Conservation (phyloP, 2,797 vertebrate species). For the Synaphobranchus kaupii region DNA sequence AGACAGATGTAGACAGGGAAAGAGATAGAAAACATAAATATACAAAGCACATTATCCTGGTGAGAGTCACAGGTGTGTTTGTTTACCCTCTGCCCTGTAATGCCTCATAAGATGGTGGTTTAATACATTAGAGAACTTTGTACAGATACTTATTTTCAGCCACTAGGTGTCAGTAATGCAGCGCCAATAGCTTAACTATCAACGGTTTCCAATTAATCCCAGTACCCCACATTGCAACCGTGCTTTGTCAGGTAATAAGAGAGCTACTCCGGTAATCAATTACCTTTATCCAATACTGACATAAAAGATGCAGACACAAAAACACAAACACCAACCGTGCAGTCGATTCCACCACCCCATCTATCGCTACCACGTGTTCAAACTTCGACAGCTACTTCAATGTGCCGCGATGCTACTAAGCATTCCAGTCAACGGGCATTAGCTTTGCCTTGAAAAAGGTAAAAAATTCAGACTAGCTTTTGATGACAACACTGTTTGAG, state of each 20-base stretch:
- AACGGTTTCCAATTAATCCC: not conserved
- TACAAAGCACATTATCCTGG: not conserved
- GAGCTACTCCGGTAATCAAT: not conserved
- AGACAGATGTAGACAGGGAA: not conserved
- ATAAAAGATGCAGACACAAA: not conserved
- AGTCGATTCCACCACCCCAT: not conserved
- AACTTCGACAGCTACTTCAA: not conserved
- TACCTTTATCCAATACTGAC: not conserved
- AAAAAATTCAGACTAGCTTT: not conserved
- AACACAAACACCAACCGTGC: not conserved
- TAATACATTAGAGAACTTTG: not conserved
- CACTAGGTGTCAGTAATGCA: slow-evolving; percentile 46
- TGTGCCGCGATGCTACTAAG: not conserved
- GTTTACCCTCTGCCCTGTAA: not conserved
- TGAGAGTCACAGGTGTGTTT: not conserved
- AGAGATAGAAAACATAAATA: not conserved
- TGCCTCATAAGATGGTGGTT: not conserved
- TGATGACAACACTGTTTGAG: not conserved
- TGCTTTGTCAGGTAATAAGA: too few relatives aligned
- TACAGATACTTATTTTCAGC: slow-evolving; percentile 19
- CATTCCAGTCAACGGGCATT: not conserved
- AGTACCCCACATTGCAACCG: not conserved
- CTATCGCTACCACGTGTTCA: not conserved
- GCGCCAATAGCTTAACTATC: not conserved
- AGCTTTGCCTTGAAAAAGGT: not conserved